These are phyloP conservation scores for Mythimna impura DNA, from an alignment of 2,888 invertebrate genomes.

Conservation along the genomic window DNA sequence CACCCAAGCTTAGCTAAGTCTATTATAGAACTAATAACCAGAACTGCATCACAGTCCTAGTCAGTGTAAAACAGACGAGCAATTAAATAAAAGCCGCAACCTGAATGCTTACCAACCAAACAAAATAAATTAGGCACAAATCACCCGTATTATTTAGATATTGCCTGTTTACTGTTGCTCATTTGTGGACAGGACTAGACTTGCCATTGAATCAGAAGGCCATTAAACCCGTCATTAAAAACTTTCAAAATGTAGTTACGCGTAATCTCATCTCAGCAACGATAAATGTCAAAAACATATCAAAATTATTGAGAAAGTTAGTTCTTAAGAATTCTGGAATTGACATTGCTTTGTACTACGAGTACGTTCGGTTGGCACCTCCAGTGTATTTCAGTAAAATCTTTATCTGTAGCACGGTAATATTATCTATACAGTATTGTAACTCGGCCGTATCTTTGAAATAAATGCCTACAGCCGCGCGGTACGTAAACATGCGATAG, in stretches of 20 bases:
- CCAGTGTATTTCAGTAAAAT: no score
- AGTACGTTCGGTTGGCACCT: no score
- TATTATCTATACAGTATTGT: no score
- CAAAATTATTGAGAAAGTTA: no score
- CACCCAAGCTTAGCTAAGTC: neutral
- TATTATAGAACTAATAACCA: slow-evolving; percentile 12
- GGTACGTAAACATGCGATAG: no score
- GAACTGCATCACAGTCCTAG: slow-evolving; percentile 27
- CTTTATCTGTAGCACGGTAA: no score
- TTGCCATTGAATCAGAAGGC: neutral
- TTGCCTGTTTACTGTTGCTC: slow-evolving; percentile 32
- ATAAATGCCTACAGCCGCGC: no score
- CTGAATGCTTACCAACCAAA: slow-evolving; percentile 18
- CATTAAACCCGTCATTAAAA: neutral
- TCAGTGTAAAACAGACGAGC: slow-evolving; percentile 41
- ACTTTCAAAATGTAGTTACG: neutral
- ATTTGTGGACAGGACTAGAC: slow-evolving; percentile 30
- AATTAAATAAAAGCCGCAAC: slow-evolving; percentile 55
- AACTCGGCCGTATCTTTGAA: no score
- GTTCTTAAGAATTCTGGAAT: no score
- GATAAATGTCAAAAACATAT: no score
- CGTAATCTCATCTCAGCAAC: neutral
- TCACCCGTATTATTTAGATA: slow-evolving; percentile 37
- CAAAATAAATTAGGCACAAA: slow-evolving; percentile 48
- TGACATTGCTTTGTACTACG: no score